These are phyloP conservation scores for Toxotes jaculatrix DNA, from an alignment of 2,113 vertebrate species.

Conservation along the genomic window DNA sequence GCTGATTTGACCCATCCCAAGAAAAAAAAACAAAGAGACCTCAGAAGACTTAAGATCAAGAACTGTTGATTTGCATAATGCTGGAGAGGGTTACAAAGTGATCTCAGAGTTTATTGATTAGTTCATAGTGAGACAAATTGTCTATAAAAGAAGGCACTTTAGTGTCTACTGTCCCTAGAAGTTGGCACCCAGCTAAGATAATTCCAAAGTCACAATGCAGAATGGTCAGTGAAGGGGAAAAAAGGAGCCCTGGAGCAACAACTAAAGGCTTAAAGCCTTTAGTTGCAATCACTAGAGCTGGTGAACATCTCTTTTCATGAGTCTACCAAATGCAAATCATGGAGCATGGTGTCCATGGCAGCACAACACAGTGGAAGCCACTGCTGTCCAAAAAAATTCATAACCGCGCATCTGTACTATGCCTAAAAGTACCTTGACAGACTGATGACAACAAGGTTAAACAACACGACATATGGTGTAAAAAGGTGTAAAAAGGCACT, in stretches of 20 bases:
- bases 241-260: background rate
- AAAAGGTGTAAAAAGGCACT: too few species aligned
- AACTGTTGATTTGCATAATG: background rate
- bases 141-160: background rate
- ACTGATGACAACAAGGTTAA: too few species aligned
- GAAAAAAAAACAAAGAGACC: background rate
- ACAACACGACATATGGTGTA: too few species aligned
- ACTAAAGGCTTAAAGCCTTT: background rate
- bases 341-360: background rate
- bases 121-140: background rate
- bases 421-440: background rate
- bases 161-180: background rate
- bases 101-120: background rate
- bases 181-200: background rate
- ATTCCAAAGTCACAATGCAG: background rate
- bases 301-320: background rate
- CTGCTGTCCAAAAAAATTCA: too few species aligned
- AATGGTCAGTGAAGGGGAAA: background rate
- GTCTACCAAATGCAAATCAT: background rate
- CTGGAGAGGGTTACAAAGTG: background rate
- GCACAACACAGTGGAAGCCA: too few species aligned
- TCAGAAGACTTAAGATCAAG: background rate
- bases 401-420: too few species aligned
- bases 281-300: background rate
- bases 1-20: background rate